Evolutionary conservation across 2,797 vertebrate species (phyloP).

Genomic region (Gallinago stenura): DNA sequence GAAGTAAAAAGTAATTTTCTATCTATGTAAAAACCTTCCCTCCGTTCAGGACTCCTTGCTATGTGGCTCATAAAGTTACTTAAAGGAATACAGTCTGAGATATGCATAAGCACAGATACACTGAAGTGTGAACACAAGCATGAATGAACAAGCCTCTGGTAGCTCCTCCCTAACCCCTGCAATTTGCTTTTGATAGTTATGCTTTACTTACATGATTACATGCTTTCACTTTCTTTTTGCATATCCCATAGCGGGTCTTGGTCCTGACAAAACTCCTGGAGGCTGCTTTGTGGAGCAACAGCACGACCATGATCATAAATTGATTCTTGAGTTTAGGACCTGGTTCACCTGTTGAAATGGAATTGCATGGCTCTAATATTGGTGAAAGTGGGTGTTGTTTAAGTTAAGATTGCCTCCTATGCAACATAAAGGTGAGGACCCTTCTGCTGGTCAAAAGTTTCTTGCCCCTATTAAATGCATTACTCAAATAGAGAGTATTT

Average conservation of each 20-base stretch:
- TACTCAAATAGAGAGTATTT: background rate
- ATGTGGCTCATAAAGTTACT: background rate
- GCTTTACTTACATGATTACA: background rate
- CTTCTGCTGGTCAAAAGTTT: background rate
- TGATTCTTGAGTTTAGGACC: background rate
- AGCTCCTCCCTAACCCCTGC: background rate
- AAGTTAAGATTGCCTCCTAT: background rate
- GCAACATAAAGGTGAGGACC: background rate
- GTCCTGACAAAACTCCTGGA: background rate
- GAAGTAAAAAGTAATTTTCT: background rate
- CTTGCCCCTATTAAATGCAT: background rate
- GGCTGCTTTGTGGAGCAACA: background rate
- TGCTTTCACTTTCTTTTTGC: constrained; percentile 7
- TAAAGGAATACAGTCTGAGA: background rate
- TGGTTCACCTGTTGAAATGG: background rate
- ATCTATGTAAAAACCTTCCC: background rate
- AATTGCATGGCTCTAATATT: background rate
- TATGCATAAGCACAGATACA: background rate
- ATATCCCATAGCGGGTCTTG: background rate
- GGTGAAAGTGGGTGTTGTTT: background rate
- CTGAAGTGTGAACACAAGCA: background rate
- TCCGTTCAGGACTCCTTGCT: background rate
- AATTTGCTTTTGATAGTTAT: background rate
- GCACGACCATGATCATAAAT: background rate
- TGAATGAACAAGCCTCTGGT: too few relatives aligned